phyloP scores from a whole-genome alignment of 1,140 invertebrate species.

The Teleopsis dalmanni region DNA sequence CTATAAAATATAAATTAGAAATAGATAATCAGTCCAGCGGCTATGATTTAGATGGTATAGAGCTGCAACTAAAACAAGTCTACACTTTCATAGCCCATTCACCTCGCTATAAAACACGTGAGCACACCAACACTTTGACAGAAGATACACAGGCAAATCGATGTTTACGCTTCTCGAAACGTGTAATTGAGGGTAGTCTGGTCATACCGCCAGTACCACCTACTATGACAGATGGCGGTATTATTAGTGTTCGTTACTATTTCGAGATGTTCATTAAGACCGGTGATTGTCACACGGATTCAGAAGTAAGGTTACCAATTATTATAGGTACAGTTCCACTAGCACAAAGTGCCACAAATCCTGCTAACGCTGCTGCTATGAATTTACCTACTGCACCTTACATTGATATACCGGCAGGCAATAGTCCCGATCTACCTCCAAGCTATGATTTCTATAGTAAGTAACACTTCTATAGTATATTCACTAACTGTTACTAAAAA shows the following conservation, averaged over 20 bases:
- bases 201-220: slow-evolving; percentile 28
- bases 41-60: slow-evolving; percentile 21
- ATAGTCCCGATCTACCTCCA: slow-evolving; percentile 2
- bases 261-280: slow-evolving; percentile 22
- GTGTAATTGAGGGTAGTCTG: slow-evolving; percentile 20
- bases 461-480: slow-evolving; percentile 3
- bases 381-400: slow-evolving; percentile 3
- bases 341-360: slow-evolving; percentile 19
- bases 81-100: slow-evolving; percentile 18
- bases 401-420: background rate
- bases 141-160: slow-evolving; percentile 11
- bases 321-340: slow-evolving; percentile 30
- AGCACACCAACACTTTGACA: slow-evolving; percentile 13
- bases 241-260: slow-evolving; percentile 19
- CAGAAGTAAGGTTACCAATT: slow-evolving; percentile 25
- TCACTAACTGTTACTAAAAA: no score
- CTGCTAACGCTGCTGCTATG: background rate
- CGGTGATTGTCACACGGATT: slow-evolving; percentile 20
- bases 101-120: slow-evolving; percentile 16
- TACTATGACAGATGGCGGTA: slow-evolving; percentile 39
- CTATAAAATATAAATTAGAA: slow-evolving; percentile 20
- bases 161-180: slow-evolving; percentile 26
- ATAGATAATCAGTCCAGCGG: slow-evolving; percentile 29
- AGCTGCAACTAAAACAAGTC: slow-evolving; percentile 17
- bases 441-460: slow-evolving; percentile 10